Evolutionary conservation across 2,888 invertebrate species (phyloP), one percentile per base, ranked within the genome.

Genomic region (Mesoligia furuncula): DNA sequence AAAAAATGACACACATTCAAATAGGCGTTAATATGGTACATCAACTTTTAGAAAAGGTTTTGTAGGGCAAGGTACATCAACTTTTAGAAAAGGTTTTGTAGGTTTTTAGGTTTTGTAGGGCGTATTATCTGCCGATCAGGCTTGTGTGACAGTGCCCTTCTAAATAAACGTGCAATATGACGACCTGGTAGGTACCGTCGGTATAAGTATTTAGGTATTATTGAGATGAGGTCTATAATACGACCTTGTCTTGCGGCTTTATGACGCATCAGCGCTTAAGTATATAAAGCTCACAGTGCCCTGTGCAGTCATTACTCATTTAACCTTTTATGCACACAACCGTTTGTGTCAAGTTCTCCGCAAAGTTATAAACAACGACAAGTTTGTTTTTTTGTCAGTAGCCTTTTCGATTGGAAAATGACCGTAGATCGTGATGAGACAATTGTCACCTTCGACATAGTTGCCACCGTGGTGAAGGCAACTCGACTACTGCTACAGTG

Each of bases 371-470:
- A 86, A 83, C 77, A 84, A 75, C 66, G 64, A 24, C 42, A 54
- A 75, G 31, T 71, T 76, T 81, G 67, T 81, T 85, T 78, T 77
- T 78, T 64, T 75, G 65, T 67, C 77, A 76, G 77, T 80, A 68
- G 76, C 73, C 77, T 81, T 76, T 85, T 74, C 79, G 85, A 88
- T 90, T 85, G 93, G 92, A 94, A 94, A 93, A 93, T 93, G 92
- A 91, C 91, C 88, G 88, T 59, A 84, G 82, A 85, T 94, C 95
- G 96, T 96, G 96, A 95, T 90, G 71, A 88, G 81, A 85, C 88
- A 92, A 93, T 96, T 96, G 89, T 91, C 95, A 93, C 93, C 78
- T 91, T 83, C 73, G 74, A 81, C 74, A 80, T 84, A 62, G 75
- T 83, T 74, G 75, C 72, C 66, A 80, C 69, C 54, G 71, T 79